Conservation (phyloP, 1,140 invertebrate genomes). For the Ips nitidus region DNA sequence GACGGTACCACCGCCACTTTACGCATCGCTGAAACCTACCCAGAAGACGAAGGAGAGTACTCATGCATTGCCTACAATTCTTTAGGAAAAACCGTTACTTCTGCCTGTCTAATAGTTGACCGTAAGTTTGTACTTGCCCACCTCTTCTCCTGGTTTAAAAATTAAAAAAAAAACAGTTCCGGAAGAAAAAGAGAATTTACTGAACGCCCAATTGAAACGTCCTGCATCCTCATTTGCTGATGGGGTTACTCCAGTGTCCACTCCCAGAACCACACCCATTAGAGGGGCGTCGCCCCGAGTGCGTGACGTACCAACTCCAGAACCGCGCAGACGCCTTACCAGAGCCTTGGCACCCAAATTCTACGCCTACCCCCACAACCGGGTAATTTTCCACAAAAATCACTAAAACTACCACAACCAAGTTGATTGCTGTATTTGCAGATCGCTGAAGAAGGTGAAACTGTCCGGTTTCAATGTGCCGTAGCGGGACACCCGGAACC, state of each 20-base stretch:
- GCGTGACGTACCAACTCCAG: slow-evolving; percentile 9
- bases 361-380: slow-evolving; percentile 83
- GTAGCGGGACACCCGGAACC: slow-evolving; percentile 75
- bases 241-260: slow-evolving; percentile 71
- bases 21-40: slow-evolving; percentile 74
- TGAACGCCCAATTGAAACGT: slow-evolving; percentile 66
- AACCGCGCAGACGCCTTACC: slow-evolving; percentile 23
- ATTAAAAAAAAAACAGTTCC: slow-evolving; percentile 59
- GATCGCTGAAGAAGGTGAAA: slow-evolving; percentile 75
- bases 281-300: slow-evolving; percentile 64
- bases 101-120: slow-evolving; percentile 78
- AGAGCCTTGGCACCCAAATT: slow-evolving; percentile 71
- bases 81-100: slow-evolving; percentile 75
- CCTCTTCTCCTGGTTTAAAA: neutral
- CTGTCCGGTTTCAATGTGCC: slow-evolving; percentile 76
- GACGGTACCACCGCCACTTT: slow-evolving; percentile 69
- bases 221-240: slow-evolving; percentile 67
- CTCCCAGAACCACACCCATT: slow-evolving; percentile 61
- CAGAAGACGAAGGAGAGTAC: slow-evolving; percentile 89
- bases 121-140: slow-evolving; percentile 57
- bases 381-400: slow-evolving; percentile 55
- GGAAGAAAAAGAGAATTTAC: slow-evolving; percentile 74
- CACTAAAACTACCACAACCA: too few relatives aligned
- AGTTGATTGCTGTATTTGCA: slow-evolving; percentile 13
- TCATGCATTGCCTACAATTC: slow-evolving; percentile 80